A percentile compares a stretch with the other conserved stretches of the same genome.
Evolutionary conservation across 2,113 vertebrate species (phyloP).

Genomic region (Gallinago paraguaiae): DNA sequence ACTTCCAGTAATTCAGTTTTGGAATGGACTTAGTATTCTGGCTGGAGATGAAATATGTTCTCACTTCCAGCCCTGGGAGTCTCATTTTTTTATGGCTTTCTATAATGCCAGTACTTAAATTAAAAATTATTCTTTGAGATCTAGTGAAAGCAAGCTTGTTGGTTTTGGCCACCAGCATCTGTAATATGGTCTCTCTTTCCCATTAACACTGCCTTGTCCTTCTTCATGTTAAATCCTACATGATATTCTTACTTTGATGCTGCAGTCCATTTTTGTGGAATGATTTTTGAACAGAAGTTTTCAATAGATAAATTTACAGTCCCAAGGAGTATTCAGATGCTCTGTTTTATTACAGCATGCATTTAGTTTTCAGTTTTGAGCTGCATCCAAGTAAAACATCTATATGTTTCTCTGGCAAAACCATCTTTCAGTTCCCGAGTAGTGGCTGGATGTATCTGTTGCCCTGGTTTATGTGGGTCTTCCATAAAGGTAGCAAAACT

Average conservation of each 20-base stretch:
- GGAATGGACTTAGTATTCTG: not conserved
- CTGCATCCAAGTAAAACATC: not conserved
- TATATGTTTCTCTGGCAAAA: not conserved
- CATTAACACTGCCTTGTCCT: not conserved
- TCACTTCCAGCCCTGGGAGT: not conserved
- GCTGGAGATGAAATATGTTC: conserved; percentile 19
- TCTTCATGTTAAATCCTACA: not conserved
- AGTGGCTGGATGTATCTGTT: not conserved
- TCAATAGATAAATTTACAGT: not conserved
- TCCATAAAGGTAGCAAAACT: conserved; percentile 29
- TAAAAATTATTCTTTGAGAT: conserved; percentile 38
- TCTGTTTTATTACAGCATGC: not conserved
- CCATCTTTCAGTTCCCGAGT: not conserved
- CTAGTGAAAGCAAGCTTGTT: conserved; percentile 39
- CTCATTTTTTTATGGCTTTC: conserved; percentile 20
- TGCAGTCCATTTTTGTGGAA: not conserved
- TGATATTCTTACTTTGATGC: not conserved
- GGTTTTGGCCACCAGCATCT: conserved; percentile 7
- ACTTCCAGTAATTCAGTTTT: not conserved
- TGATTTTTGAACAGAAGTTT: not conserved
- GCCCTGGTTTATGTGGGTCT: not conserved
- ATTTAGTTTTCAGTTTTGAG: not conserved
- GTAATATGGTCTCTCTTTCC: not conserved
- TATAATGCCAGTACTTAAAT: conserved; percentile 1
- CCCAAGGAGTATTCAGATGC: not conserved